phyloP scores from a whole-genome alignment of 2,113 vertebrate species.

The Dipodomys ordii region DNA sequence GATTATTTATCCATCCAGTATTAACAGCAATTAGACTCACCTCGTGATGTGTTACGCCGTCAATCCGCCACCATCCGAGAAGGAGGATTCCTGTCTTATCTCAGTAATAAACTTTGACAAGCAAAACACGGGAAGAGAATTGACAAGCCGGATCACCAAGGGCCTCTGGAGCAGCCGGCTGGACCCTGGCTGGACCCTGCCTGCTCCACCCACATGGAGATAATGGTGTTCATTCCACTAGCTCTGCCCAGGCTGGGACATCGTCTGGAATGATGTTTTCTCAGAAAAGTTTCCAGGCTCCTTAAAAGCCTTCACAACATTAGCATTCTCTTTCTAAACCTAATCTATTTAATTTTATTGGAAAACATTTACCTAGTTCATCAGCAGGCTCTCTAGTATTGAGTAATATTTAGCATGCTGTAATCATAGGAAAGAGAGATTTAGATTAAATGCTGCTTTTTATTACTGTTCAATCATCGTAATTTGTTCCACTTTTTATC shows the following conservation, averaged over 20 bases:
- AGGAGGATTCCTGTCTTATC: conserved; percentile 68
- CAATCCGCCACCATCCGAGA: conserved; percentile 44
- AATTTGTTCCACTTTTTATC: conserved; percentile 81
- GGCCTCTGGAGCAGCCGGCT: neutral
- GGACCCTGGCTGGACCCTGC: neutral
- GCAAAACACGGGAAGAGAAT: conserved; percentile 61
- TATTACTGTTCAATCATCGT: conserved; percentile 80
- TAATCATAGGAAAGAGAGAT: conserved; percentile 79
- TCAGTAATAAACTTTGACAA: conserved; percentile 77
- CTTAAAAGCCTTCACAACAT: conserved; percentile 62
- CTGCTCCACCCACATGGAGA: neutral
- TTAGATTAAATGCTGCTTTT: conserved; percentile 82
- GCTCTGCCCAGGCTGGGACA: neutral
- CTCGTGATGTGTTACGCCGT: conserved; percentile 51
- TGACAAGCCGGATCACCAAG: conserved; percentile 13
- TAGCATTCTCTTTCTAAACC: conserved; percentile 70
- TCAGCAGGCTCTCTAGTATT: conserved; percentile 68
- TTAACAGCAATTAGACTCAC: conserved; percentile 81
- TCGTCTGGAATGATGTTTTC: conserved; percentile 17
- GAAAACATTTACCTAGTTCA: conserved; percentile 82
- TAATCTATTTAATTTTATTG: conserved; percentile 82
- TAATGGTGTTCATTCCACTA: fast-evolving
- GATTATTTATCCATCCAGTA: conserved; percentile 72
- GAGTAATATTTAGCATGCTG: conserved; percentile 79
- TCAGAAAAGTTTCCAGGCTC: conserved; percentile 46